Evolutionary conservation across 2,888 invertebrate species (phyloP).

Genomic region (Oligia fasciuncula): DNA sequence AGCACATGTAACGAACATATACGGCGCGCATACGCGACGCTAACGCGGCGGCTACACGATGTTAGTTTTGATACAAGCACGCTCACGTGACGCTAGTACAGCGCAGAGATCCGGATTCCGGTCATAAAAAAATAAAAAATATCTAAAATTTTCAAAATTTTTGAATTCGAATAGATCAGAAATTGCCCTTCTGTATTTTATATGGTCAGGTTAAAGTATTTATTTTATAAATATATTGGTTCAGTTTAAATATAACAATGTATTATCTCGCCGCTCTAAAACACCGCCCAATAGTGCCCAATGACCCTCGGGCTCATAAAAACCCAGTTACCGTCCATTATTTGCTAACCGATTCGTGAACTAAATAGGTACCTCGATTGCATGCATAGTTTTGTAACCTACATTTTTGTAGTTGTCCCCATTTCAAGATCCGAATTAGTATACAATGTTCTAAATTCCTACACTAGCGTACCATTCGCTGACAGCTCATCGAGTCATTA

Average conservation of each 20-base stretch:
- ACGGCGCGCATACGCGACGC: neutral
- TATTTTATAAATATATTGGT: neutral
- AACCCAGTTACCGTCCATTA: neutral
- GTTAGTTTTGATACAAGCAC: neutral
- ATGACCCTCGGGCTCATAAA: neutral
- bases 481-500: neutral
- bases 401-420: conserved; percentile 4
- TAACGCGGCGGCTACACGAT: neutral
- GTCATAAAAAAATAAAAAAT: neutral
- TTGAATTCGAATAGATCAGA: neutral
- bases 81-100: neutral
- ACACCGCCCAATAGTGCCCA: neutral
- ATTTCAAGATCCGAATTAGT: conserved; percentile 29
- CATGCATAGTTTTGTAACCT: conserved; percentile 30
- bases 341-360: conserved; percentile 19
- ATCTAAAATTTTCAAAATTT: neutral
- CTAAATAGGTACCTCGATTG: conserved; percentile 17
- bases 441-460: conserved; percentile 25
- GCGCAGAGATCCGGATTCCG: neutral
- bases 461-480: neutral
- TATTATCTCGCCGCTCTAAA: neutral
- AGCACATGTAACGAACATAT: neutral
- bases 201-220: neutral
- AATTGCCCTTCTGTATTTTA: neutral
- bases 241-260: neutral